These are phyloP conservation scores for Metellina segmentata DNA, from an alignment of 2,888 invertebrate genomes.

Conservation along the genomic window DNA sequence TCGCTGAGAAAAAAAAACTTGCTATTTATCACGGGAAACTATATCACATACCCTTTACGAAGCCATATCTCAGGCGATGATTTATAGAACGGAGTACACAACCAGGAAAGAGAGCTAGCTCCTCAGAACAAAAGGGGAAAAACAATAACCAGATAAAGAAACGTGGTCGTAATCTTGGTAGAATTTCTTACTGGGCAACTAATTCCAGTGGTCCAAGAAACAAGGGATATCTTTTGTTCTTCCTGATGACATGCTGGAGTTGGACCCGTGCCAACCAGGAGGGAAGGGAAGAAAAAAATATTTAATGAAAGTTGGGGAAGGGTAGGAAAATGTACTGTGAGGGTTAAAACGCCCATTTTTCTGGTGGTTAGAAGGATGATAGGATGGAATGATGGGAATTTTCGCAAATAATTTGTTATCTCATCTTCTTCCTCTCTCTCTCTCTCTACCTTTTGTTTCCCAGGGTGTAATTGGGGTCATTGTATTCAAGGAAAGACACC, in stretches of 20 bases:
- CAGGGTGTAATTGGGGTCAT: slow-evolving; percentile 13
- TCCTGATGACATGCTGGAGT: slow-evolving; percentile 52
- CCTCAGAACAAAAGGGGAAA: background rate
- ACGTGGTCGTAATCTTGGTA: slow-evolving; percentile 47
- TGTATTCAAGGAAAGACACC: background rate
- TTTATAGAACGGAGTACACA: slow-evolving; percentile 27
- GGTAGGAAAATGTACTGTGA: background rate
- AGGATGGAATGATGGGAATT: slow-evolving; percentile 32
- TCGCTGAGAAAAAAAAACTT: background rate
- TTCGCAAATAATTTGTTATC: slow-evolving; percentile 59
- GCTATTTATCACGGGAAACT: slow-evolving; percentile 44
- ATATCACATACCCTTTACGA: slow-evolving; percentile 40
- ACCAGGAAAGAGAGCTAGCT: background rate
- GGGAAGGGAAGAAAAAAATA: slow-evolving; percentile 28
- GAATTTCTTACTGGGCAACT: slow-evolving; percentile 66
- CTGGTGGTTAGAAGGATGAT: slow-evolving; percentile 30
- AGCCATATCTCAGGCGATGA: slow-evolving; percentile 49
- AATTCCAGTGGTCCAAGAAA: slow-evolving; percentile 53
- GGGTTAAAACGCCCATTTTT: slow-evolving; percentile 51
- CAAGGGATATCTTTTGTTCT: slow-evolving; percentile 66
- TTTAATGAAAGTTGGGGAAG: slow-evolving; percentile 51
- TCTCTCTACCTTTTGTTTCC: slow-evolving; percentile 14
- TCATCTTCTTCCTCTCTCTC: slow-evolving; percentile 2
- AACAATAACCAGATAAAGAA: slow-evolving; percentile 45
- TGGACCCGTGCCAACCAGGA: slow-evolving; percentile 47